These are phyloP conservation scores for Phasianus colchicus DNA, from an alignment of 2,113 vertebrate genomes.

Conservation along the genomic window DNA sequence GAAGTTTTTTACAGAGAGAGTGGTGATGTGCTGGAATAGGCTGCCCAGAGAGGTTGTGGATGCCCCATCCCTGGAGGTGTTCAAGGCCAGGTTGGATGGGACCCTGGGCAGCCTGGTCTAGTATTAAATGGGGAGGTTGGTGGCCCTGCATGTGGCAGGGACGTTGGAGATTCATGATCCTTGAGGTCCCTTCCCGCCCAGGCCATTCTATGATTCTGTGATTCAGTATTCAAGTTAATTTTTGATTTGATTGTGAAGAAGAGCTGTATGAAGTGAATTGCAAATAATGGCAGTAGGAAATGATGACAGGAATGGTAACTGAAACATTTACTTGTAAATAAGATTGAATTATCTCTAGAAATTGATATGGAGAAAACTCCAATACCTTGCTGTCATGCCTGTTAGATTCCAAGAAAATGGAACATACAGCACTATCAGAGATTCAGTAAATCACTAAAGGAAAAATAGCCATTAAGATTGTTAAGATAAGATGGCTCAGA, in stretches of 20 bases:
- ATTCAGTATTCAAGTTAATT: background rate
- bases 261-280: background rate
- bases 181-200: too few relatives aligned
- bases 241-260: background rate
- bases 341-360: background rate
- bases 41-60: too few relatives aligned
- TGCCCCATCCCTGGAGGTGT: too few relatives aligned
- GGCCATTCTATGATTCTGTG: too few relatives aligned
- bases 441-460: background rate
- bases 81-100: too few relatives aligned
- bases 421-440: background rate
- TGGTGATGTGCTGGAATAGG: too few relatives aligned
- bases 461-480: background rate
- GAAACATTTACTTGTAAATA: background rate
- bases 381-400: background rate
- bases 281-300: background rate
- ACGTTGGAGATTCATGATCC: too few relatives aligned
- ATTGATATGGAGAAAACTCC: background rate
- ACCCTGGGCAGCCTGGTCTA: too few relatives aligned
- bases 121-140: too few relatives aligned
- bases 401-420: background rate
- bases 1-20: too few relatives aligned
- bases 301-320: background rate
- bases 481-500: background rate
- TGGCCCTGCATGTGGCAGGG: too few relatives aligned